Conservation (phyloP, 2,888 invertebrate genomes). For the Julus scandinavius region DNA sequence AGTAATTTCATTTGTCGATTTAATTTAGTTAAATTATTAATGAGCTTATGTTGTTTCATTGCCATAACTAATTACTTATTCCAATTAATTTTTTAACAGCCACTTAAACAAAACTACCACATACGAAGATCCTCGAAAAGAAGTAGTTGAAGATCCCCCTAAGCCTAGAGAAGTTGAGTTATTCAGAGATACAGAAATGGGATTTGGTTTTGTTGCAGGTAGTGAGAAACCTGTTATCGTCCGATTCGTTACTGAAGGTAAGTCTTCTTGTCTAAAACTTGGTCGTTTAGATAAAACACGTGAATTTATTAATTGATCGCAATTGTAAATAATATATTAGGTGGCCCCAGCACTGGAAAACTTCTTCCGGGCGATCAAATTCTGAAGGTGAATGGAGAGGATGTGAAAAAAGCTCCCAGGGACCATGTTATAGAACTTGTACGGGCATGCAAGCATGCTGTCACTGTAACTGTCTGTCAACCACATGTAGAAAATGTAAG, state of each 20-base stretch:
- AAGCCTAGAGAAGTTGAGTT: slow-evolving; percentile 81
- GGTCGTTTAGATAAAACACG: too few species aligned
- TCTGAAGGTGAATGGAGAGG: slow-evolving; percentile 88
- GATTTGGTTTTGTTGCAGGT: slow-evolving; percentile 96
- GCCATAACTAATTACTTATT: slow-evolving; percentile 37
- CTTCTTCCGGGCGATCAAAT: slow-evolving; percentile 92
- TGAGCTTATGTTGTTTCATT: too few species aligned
- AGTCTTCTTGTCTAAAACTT: slow-evolving; percentile 41
- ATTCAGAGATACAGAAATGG: slow-evolving; percentile 79
- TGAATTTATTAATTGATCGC: background rate
- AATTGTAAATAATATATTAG: slow-evolving; percentile 65
- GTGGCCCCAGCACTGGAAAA: slow-evolving; percentile 91
- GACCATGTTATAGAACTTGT: slow-evolving; percentile 91
- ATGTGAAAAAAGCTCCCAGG: slow-evolving; percentile 84
- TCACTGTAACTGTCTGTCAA: slow-evolving; percentile 83
- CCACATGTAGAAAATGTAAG: slow-evolving; percentile 77
- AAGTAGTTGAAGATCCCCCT: slow-evolving; percentile 77
- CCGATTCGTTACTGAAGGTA: slow-evolving; percentile 72
- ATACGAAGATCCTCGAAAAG: slow-evolving; percentile 82
- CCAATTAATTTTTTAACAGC: slow-evolving; percentile 63
- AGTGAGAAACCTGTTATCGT: slow-evolving; percentile 93
- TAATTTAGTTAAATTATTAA: too few species aligned
- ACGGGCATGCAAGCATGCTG: slow-evolving; percentile 80
- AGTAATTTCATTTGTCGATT: too few species aligned
- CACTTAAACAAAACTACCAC: slow-evolving; percentile 86